Base-by-base conservation (phyloP, 2,113 vertebrate genomes). In the Sinocyclocheilus rhinocerous region DNA sequence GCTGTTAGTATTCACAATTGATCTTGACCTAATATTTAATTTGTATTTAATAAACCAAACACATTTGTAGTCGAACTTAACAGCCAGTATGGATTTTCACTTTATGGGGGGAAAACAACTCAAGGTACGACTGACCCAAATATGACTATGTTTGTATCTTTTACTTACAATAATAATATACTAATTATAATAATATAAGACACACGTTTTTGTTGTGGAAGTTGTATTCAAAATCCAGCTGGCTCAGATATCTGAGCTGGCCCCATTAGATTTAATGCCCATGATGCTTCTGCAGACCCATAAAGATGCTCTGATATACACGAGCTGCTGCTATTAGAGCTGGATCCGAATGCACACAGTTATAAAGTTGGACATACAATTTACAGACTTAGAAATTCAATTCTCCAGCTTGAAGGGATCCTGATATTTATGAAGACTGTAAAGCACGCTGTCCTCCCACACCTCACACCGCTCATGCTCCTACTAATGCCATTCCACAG, bases 361-460 rank as follows among this genome's bases (percentile, higher is more conserved):
- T 52, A 45, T n/a, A 57, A 22, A 52, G 8, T 48, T 16, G 69
- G 36, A 78, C 24, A 83, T 33, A 16, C 76, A 76, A 76, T 65
- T 70, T 80, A 42, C 59, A 42, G 70, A 61, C 29, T 85, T 48
- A 15, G 57, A 13, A 26, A 84, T 81, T 69, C 83, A 86, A 29
- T 39, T 76, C 45, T 57, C 61, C 48, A 73, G n/a, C n/a, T 48
- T 67, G 39, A 15, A 72, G 33, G 24, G 24, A 81, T 81, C 20
- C 69, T 45, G 76, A 86, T 81, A 86, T 88, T 85, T 83, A 83
- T 76, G 70, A 81, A 76, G n/a, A 39, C 42, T 22, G 18, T 77
- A 16, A 70, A 59, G 76, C 70, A 76, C 33, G 67, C 85, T 81
- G 86, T 80, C 81, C n/a, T 83, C 33, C 50, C 59, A 77, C 83